Percentiles rank a stretch among this genome's conserved stretches.
phyloP scores from a whole-genome alignment of 2,113 vertebrate species.

The Syngnathus floridae region DNA sequence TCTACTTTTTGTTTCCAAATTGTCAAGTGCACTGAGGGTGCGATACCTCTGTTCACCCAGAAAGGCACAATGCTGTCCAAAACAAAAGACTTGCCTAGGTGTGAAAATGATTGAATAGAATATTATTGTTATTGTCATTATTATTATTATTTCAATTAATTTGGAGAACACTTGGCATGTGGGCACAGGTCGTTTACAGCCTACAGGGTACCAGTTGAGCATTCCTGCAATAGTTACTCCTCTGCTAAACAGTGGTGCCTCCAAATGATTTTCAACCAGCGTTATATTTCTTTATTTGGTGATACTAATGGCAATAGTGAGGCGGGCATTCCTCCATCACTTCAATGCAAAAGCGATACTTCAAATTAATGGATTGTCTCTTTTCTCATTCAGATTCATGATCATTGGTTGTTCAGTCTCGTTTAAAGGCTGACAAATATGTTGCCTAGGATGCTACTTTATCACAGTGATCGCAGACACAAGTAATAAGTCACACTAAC shows the following conservation, averaged over 20 bases:
- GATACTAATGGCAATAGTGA: slow-evolving; percentile 2
- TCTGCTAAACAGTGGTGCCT: neutral
- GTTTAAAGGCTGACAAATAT: slow-evolving; percentile 27
- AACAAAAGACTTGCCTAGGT: no score
- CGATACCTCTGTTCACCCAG: no score
- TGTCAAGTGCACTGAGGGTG: no score
- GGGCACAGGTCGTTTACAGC: no score
- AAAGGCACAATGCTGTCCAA: no score
- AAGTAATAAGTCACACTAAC: slow-evolving; percentile 31
- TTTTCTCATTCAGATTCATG: slow-evolving; percentile 34
- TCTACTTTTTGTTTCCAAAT: no score
- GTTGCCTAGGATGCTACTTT: slow-evolving; percentile 18
- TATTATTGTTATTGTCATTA: no score
- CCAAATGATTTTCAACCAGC: neutral
- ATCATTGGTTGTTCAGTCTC: slow-evolving; percentile 17
- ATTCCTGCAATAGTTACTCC: no score
- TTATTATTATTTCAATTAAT: no score
- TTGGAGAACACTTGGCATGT: no score
- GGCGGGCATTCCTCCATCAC: neutral
- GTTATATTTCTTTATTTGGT: neutral
- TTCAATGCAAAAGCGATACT: slow-evolving; percentile 21
- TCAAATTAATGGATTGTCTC: slow-evolving; percentile 17
- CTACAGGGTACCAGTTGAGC: no score
- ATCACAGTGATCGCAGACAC: slow-evolving; percentile 31
- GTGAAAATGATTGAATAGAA: no score